Conservation (phyloP, 2,113 vertebrate species). For the Nannospalax galili region DNA sequence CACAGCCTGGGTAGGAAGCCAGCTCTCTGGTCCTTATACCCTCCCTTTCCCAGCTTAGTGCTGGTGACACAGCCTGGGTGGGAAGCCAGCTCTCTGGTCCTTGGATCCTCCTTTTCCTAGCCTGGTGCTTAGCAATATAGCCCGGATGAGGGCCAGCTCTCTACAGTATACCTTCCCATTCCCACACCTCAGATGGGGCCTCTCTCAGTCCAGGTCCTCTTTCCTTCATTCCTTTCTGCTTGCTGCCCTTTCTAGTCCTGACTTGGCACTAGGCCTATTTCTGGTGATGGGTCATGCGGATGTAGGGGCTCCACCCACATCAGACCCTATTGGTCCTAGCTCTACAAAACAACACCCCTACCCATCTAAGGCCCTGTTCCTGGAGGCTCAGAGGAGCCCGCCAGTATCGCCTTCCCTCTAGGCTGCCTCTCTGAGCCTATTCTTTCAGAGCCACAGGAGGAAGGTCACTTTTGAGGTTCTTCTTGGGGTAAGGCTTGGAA, state of each 20-base stretch:
- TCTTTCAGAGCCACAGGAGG: neutral
- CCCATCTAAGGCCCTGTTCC: too few species aligned
- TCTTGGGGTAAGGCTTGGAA: neutral
- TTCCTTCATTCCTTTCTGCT: neutral
- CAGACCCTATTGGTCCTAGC: too few species aligned
- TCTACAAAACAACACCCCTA: too few species aligned
- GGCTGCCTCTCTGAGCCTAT: too few species aligned
- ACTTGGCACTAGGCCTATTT: too few species aligned
- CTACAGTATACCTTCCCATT: fast-evolving
- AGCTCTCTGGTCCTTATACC: too few species aligned
- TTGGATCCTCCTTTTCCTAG: too few species aligned
- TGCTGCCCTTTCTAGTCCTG: neutral
- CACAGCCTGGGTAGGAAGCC: too few species aligned
- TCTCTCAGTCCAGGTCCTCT: neutral
- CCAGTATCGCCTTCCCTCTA: neutral
- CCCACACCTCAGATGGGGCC: fast-evolving
- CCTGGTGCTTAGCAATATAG: neutral
- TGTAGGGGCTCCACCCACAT: neutral
- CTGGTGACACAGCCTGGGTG: too few species aligned
- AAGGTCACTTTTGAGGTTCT: neutral
- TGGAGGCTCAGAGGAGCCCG: too few species aligned
- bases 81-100: too few species aligned
- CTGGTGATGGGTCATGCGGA: neutral
- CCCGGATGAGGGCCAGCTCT: neutral
- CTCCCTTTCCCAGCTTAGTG: too few species aligned